Evolutionary conservation across 2,113 vertebrate species (phyloP), one percentile per base, ranked within the genome.

Genomic region (Cathartes aura): DNA sequence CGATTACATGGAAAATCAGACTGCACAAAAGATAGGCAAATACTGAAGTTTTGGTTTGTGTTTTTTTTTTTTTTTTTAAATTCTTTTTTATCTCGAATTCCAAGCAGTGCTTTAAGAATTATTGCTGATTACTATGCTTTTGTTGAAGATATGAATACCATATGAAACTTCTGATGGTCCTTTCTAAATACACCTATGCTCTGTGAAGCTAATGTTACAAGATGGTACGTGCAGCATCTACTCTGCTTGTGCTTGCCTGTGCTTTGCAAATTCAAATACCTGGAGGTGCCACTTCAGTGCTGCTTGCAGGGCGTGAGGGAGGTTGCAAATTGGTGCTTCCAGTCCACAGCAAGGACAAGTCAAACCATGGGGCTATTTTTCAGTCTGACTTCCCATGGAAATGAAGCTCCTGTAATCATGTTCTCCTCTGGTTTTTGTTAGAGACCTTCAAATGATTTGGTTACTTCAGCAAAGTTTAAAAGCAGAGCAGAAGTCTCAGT

Each of bases 141-240:
- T 56, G 47, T 38, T 29, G 36, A 59, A 63, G 40, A n/a, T 5
- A 20, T 3, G 15, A 71, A 48, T 43, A 50, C 4, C 11, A 26
- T 26, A 34, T 7, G 14, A 70, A 81, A 71, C 8, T 63, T 84
- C 68, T 18, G 32, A 72, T 40, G 36, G n/a, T 8, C 14, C 38
- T 55, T 81, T 55, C 45, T 42, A 55, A 53, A 32, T 3, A n/a
- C 5, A 48, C 9, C 32, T 45, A 22, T 36, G 12, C 38, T 47
- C 36, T 62, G 48, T 32, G 59, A 86, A 76, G 63, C 29, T 59
- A 15, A 19, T 12, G 11, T 17, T 19, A 45, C 40, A 55, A 38
- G 10, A 38, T 0, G 1, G 5, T 15, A 52, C 0, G 12, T 19
- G 21, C 38, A 18, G 38, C 5, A 2, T 23, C 56, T 66, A 59